Evolutionary conservation across 2,113 vertebrate genomes (phyloP).

Genomic region (Pao palembangensis): DNA sequence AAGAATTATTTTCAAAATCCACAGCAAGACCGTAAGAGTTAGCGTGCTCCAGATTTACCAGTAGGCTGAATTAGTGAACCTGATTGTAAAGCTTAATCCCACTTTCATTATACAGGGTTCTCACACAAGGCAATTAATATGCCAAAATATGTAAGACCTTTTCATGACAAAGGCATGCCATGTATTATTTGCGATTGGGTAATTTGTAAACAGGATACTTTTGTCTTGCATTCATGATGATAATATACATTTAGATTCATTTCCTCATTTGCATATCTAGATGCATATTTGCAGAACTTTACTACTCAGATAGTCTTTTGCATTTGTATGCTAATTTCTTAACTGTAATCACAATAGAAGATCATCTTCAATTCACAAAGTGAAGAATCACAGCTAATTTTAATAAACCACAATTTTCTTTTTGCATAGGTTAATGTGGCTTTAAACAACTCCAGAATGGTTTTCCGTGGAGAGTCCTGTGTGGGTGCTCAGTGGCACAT

Average conservation of each 20-base stretch:
- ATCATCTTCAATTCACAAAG: neutral
- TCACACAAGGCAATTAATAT: too few species aligned
- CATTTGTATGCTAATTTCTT: neutral
- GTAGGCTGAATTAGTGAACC: too few species aligned
- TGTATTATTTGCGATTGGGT: too few species aligned
- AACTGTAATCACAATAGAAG: neutral
- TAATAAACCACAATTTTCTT: neutral
- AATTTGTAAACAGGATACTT: neutral
- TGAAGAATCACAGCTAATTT: neutral
- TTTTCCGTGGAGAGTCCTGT: constrained; percentile 11
- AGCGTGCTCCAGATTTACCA: too few species aligned
- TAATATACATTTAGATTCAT: neutral
- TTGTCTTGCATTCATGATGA: neutral
- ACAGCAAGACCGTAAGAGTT: too few species aligned
- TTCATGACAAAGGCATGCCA: too few species aligned
- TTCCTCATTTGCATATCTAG: constrained; percentile 1
- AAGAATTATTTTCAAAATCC: too few species aligned
- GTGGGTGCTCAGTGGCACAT: constrained; percentile 34
- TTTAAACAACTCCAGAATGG: constrained; percentile 49
- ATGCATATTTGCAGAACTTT: neutral
- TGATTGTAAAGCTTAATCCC: too few species aligned
- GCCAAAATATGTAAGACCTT: too few species aligned
- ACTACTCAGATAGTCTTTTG: neutral
- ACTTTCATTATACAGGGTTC: too few species aligned
- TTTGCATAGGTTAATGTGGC: constrained; percentile 25